Conservation (phyloP, 2,888 invertebrate species). For the Apamea monoglypha region DNA sequence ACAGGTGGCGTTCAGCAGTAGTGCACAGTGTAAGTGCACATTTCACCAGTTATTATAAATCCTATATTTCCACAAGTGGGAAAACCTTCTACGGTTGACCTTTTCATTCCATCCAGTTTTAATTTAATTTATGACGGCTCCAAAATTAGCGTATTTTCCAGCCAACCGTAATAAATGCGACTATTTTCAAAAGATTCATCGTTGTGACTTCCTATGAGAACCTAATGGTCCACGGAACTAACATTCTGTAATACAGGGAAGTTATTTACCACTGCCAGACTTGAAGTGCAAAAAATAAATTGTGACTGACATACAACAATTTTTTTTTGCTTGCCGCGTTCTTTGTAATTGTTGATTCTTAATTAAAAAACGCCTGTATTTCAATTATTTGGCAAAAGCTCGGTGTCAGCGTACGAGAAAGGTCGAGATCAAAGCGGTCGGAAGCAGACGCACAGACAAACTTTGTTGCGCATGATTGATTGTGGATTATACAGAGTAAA, state of each 20-base stretch:
- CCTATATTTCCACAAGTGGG: not conserved
- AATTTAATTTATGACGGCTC: not conserved
- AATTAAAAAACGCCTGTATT: constrained; percentile 20
- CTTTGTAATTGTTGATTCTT: constrained; percentile 40
- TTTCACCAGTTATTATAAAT: not conserved
- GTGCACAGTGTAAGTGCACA: not conserved
- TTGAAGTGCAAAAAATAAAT: constrained; percentile 10
- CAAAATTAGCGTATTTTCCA: not conserved
- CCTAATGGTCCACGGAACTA: constrained; percentile 9
- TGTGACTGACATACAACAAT: constrained; percentile 36
- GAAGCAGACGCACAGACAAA: constrained; percentile 52
- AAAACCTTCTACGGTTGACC: not conserved
- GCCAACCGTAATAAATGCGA: not conserved
- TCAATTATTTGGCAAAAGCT: constrained; percentile 57
- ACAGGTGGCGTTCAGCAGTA: not conserved
- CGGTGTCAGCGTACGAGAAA: constrained; percentile 52
- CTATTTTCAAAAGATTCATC: constrained; percentile 19
- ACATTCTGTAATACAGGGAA: constrained; percentile 30
- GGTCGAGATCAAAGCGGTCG: constrained; percentile 63
- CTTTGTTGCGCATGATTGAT: constrained; percentile 64
- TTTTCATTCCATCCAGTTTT: not conserved
- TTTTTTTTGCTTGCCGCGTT: constrained; percentile 24
- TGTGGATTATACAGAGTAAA: constrained; percentile 10
- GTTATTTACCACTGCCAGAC: constrained; percentile 33
- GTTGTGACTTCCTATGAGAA: constrained; percentile 9